Evolutionary conservation across 1,140 invertebrate species (phyloP), one percentile per base, ranked within the genome.

Genomic region (Drosophila serrata): DNA sequence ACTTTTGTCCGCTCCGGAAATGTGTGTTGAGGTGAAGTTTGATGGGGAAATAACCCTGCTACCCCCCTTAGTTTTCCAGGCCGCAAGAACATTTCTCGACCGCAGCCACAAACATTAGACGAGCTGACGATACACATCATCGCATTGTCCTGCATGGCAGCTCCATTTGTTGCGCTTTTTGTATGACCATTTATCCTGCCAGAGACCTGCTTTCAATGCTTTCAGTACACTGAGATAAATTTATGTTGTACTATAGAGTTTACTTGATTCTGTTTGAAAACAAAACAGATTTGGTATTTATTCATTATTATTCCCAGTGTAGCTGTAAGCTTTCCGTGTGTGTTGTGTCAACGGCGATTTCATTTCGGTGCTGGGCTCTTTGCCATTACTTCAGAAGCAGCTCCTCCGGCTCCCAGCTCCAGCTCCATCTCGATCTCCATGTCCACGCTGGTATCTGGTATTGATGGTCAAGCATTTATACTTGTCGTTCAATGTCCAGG

Each of bases 401-500:
- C 22, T 51, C 43, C 37, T 68, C 6, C 45, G 24, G 15, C 45
- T 27, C 39, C 39, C 60, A 63, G 15, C 33, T 17, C 24, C 24
- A 24, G 24, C 24, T 24, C 24, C 24, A 24, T 24, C 29, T 64
- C 37, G 35, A 45, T 56, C 27, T 75, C 51, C 45, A 69, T 57
- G 37, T 53, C 74, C 55, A 56, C 43, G 24, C 40, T 42, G 55
- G 40, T 69, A 76, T 77, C 79, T 69, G 82, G 67, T 87, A 87
- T 87, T 87, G 82, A 87, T 87, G 82, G 72, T 53, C 45, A 63
- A 64, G 62, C 72, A 87, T 88, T 88, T 88, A 65, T 87, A 88
- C 75, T 87, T 86, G 79, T 86, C 84, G 75, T 82, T 82, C 84
- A 80, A 79, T 77, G 63, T 82, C 67, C 63, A 58, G 64, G 37